Conservation (phyloP, 2,888 invertebrate genomes). For the Polyommatus iphigenia region DNA sequence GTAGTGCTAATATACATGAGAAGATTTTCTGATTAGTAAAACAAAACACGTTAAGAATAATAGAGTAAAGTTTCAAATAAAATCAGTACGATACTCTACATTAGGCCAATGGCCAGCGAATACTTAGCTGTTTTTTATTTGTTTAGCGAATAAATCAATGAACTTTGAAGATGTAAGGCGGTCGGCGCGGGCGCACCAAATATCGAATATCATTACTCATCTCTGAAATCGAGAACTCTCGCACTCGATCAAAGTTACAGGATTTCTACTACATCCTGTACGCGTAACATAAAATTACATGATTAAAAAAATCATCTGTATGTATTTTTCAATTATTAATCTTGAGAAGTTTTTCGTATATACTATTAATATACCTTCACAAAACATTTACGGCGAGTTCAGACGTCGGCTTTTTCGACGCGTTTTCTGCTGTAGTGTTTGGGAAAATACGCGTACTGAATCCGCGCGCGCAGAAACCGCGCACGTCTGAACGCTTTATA, state of each 20-base stretch:
- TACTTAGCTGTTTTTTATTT: neutral
- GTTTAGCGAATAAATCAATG: constrained; percentile 1
- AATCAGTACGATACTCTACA: neutral
- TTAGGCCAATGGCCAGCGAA: neutral
- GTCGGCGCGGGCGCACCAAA: neutral
- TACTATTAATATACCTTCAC: too few species aligned
- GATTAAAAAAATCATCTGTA: neutral
- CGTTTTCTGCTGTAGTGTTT: too few species aligned
- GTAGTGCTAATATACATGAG: too few species aligned
- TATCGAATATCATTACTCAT: constrained; percentile 13
- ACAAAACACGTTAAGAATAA: too few species aligned
- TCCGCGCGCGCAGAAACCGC: too few species aligned
- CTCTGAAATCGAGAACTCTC: constrained; percentile 1
- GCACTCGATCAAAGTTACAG: constrained; percentile 12
- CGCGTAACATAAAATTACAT: neutral
- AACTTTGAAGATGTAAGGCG: constrained; percentile 17
- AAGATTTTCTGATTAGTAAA: too few species aligned
- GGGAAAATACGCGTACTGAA: too few species aligned
- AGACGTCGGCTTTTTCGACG: too few species aligned
- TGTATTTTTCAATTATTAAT: neutral
- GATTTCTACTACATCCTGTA: constrained; percentile 1
- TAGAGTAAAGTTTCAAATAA: neutral
- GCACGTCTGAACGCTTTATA: too few species aligned
- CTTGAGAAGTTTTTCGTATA: too few species aligned
- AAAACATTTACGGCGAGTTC: too few species aligned